Evolutionary conservation across 2,797 vertebrate genomes (phyloP).

Genomic region (Gambusia yucatana): DNA sequence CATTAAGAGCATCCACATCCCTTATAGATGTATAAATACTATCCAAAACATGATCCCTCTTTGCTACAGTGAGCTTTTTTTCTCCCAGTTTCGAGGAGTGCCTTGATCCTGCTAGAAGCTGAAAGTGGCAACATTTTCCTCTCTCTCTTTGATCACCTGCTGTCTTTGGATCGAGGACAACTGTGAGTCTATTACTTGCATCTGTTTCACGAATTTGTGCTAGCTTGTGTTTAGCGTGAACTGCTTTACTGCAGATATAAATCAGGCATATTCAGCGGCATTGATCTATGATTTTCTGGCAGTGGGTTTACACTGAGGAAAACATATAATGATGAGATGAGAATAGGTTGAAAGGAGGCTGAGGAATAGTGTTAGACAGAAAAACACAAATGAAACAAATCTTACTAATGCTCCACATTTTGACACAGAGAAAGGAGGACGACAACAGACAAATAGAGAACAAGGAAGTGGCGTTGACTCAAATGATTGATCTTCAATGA

Average conservation of each 20-base stretch:
- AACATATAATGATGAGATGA: not conserved
- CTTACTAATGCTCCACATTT: not conserved
- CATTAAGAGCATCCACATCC: not conserved
- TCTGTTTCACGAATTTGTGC: not conserved
- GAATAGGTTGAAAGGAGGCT: not conserved
- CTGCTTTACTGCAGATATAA: not conserved
- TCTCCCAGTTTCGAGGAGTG: not conserved
- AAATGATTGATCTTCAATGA: no score
- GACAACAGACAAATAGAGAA: not conserved
- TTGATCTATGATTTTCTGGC: not conserved
- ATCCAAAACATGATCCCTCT: not conserved
- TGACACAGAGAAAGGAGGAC: not conserved
- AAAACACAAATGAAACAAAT: not conserved
- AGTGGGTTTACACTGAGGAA: not conserved
- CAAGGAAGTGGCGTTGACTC: not conserved
- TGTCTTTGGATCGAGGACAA: not conserved
- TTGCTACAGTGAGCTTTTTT: no score
- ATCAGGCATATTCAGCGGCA: no score
- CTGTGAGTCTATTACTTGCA: not conserved
- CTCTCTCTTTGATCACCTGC: not conserved
- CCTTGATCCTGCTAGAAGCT: not conserved
- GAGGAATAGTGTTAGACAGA: not conserved
- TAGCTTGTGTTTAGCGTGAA: not conserved
- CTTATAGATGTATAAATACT: not conserved
- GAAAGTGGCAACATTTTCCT: not conserved